Evolutionary conservation across 2,113 vertebrate species (phyloP).

Genomic region (Aix galericulata): DNA sequence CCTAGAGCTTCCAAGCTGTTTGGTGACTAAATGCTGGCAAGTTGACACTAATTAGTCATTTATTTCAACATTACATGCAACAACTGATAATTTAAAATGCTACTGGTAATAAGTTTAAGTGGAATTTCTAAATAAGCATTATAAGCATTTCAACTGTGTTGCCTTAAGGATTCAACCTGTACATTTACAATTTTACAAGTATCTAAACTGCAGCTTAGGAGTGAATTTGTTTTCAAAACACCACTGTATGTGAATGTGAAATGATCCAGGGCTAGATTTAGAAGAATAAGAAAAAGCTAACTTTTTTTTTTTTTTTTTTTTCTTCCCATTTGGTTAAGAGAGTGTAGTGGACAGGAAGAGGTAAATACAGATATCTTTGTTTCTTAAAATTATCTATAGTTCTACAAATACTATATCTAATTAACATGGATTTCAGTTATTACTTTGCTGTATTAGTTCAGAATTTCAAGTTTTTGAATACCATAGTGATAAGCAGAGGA

Average conservation of each 20-base stretch:
- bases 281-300: not conserved
- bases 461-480: not conserved
- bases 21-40: slow-evolving; percentile 62
- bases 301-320: too few species aligned
- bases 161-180: slow-evolving; percentile 37
- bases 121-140: slow-evolving; percentile 55
- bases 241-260: not conserved
- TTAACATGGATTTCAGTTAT: not conserved
- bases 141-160: slow-evolving; percentile 29
- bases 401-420: not conserved
- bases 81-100: slow-evolving; percentile 60
- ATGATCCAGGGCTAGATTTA: not conserved
- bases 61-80: slow-evolving; percentile 50
- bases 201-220: not conserved
- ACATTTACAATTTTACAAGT: not conserved
- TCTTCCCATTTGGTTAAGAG: not conserved
- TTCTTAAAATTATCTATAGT: not conserved
- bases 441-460: slow-evolving; percentile 5
- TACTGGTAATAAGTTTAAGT: slow-evolving; percentile 63
- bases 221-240: slow-evolving; percentile 5
- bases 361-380: not conserved
- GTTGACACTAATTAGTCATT: slow-evolving; percentile 67
- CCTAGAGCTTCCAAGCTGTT: slow-evolving; percentile 50
- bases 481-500: not conserved
- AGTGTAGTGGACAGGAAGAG: not conserved